phyloP scores from a whole-genome alignment of 2,113 vertebrate species.

The Suncus etruscus region DNA sequence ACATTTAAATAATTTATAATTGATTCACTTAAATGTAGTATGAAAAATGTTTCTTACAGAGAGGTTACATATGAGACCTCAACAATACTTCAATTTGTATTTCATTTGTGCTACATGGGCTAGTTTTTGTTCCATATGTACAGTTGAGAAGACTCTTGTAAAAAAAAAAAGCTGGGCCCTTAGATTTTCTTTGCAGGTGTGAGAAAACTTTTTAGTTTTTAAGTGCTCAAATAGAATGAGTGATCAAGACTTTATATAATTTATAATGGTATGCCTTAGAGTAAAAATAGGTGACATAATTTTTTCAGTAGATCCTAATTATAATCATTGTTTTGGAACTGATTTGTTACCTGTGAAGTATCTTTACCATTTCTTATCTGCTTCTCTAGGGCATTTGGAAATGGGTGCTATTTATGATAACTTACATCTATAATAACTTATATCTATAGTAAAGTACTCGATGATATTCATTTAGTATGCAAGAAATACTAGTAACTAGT shows the following conservation, averaged over 20 bases:
- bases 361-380: neutral
- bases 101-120: constrained; percentile 10
- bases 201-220: neutral
- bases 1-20: too few species aligned
- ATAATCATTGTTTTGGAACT: neutral
- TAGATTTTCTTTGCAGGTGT: constrained; percentile 61
- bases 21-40: too few species aligned
- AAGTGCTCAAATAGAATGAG: neutral
- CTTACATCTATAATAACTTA: neutral
- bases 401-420: neutral
- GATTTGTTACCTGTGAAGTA: neutral
- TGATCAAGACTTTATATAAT: constrained; percentile 20
- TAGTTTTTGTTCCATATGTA: neutral
- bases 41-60: neutral
- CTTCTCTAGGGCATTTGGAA: neutral
- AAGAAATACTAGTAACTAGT: neutral
- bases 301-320: neutral
- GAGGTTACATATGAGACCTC: neutral
- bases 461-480: constrained; percentile 10
- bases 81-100: constrained; percentile 7
- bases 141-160: neutral
- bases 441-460: neutral
- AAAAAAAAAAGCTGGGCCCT: neutral
- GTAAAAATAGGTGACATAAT: neutral
- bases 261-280: neutral